These are phyloP conservation scores for Halichoerus grypus DNA, from an alignment of 2,113 vertebrate species.

Conservation along the genomic window DNA sequence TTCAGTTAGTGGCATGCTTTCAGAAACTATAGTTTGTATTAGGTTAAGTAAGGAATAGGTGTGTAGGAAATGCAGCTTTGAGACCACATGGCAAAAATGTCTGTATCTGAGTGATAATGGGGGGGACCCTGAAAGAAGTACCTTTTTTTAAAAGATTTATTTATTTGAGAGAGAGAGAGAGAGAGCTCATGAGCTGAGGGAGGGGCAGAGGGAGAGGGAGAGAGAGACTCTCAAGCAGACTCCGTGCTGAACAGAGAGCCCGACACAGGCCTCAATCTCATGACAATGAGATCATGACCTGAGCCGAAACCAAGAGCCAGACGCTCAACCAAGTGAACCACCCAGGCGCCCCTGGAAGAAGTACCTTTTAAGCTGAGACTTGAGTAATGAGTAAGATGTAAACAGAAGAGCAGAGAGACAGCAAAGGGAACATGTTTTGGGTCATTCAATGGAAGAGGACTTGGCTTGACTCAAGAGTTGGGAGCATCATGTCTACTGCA, in stretches of 20 bases:
- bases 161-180: neutral
- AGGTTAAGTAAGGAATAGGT: neutral
- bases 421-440: rapidly evolving
- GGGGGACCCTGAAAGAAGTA: neutral
- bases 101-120: neutral
- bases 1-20: neutral
- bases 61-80: neutral
- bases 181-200: neutral
- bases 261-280: neutral
- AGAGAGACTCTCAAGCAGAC: neutral
- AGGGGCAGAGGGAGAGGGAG: neutral
- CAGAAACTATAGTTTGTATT: neutral
- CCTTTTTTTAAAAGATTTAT: neutral
- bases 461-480: neutral
- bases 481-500: rapidly evolving
- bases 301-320: neutral
- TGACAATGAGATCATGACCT: neutral
- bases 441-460: neutral
- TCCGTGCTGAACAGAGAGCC: neutral
- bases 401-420: neutral
- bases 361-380: neutral
- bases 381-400: neutral
- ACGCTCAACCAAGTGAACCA: neutral
- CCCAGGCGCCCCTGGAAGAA: neutral
- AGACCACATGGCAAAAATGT: neutral